Evolutionary conservation across 2,888 invertebrate species (phyloP), one percentile per base, ranked within the genome.

Genomic region (Exephanes ischioxanthus): DNA sequence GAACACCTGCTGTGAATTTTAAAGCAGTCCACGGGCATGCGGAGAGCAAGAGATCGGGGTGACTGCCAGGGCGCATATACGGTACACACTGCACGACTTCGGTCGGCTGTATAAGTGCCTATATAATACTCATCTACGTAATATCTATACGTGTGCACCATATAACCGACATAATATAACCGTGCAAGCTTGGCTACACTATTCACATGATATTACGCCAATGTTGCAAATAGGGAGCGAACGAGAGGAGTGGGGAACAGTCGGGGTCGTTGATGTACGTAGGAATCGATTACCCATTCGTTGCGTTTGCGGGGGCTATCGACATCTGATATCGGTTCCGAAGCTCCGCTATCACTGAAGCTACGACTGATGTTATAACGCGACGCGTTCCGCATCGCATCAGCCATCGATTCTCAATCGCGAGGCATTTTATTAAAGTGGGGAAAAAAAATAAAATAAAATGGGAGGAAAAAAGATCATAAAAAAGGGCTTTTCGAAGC

Each of bases 1-100:
- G 51, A 76, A 83, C 82, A 83, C 75, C 79, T 76, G 85, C 79
- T 63, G 71, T 79, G 82, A 82, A 85, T 85, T 83, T 85, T 70
- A 67, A 83, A 83, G 82, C 70, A 72, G 68, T 76, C 55, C 41
- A 22, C 33, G 61, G 61, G 5, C 55, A 66, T 66, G 37, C 37
- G 7, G 14, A 67, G 51, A 22, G 19, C 37, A 37, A 41, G 76
- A 67, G 41, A 63, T 51, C 48, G 41, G 30, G 30, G 22, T 66
- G 76, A 77, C 76, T 77, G 48, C 51, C 9, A 33, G 61, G 63
- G 6, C 61, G 75, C 51, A 55, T 77, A 66, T 77, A 77, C 67
- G 66, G 66, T 77, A 53, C 67, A 16, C 51, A 16, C 51, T 14
- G 67, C 37, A 77, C 67, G 67, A 67, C 67, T 67, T 14, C 76